Conservation (phyloP, 2,113 vertebrate genomes). For the Anguilla rostrata region DNA sequence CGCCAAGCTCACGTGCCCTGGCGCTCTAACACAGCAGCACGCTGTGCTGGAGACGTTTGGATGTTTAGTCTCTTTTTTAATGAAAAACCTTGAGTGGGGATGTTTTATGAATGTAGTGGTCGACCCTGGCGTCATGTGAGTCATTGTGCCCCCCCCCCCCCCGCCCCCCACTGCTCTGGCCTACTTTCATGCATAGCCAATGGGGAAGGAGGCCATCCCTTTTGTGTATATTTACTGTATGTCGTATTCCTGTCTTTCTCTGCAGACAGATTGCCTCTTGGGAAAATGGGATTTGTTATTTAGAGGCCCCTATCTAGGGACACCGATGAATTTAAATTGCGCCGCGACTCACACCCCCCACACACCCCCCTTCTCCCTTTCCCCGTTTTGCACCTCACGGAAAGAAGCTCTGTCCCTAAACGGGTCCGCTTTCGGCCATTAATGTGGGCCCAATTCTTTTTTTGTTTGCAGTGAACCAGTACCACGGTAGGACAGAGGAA, state of each 20-base stretch:
- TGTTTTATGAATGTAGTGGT: neutral
- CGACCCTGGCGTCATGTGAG: neutral
- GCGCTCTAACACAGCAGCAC: neutral
- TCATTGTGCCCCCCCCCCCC: neutral
- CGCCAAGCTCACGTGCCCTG: too few relatives aligned
- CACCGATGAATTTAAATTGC: slow-evolving; percentile 5
- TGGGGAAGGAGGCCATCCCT: neutral
- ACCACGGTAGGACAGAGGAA: neutral
- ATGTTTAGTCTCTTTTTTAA: neutral
- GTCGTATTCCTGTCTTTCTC: neutral
- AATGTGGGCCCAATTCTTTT: neutral
- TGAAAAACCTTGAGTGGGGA: neutral
- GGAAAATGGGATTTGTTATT: neutral
- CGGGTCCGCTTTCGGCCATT: neutral
- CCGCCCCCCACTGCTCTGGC: neutral
- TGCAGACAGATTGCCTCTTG: neutral
- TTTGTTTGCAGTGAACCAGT: slow-evolving; percentile 11
- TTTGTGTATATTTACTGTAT: slow-evolving; percentile 10
- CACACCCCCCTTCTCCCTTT: neutral
- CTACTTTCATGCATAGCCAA: neutral
- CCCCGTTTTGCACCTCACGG: neutral
- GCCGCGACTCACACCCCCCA: neutral
- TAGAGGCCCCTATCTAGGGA: neutral
- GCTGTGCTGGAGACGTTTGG: neutral
- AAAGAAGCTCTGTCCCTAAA: neutral